Percentiles rank a stretch among this genome's conserved stretches.
Evolutionary conservation across 2,797 vertebrate species (phyloP).

Genomic region (Neomorphus geoffroyi): DNA sequence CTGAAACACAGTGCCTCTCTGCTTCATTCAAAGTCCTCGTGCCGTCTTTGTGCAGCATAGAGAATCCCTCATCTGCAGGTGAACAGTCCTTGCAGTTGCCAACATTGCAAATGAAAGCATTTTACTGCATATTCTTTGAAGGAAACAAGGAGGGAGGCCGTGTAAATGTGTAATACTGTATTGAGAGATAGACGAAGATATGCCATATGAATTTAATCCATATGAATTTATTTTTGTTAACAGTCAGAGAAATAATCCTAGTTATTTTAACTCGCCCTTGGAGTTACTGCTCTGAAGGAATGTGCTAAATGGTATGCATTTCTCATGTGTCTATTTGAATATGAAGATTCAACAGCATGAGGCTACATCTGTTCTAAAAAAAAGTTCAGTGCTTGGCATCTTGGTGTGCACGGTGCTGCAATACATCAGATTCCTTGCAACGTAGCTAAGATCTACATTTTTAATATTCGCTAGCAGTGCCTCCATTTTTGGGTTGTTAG

Average conservation of each 20-base stretch:
- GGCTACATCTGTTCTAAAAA: conserved; percentile 46
- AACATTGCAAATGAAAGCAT: not conserved
- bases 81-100: not conserved
- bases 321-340: conserved; percentile 55
- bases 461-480: conserved; percentile 8
- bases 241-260: conserved; percentile 34
- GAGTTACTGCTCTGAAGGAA: conserved; percentile 40
- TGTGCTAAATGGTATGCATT: conserved; percentile 37
- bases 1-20: not conserved
- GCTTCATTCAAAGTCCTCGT: not conserved
- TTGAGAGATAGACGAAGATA: not conserved
- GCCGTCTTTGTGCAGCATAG: not conserved
- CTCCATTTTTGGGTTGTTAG: not conserved
- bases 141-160: not conserved
- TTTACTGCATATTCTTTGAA: not conserved
- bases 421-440: not conserved
- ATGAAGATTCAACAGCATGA: conserved; percentile 52
- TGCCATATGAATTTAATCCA: not conserved
- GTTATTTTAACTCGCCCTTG: conserved; percentile 40
- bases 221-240: conserved; percentile 43
- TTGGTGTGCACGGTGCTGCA: not conserved
- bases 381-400: not conserved
- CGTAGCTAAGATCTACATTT: conserved; percentile 38
- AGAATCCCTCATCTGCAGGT: not conserved
- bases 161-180: not conserved